These are phyloP conservation scores for Potamarius usumacintae DNA, from an alignment of 2,113 vertebrate genomes.

Conservation along the genomic window DNA sequence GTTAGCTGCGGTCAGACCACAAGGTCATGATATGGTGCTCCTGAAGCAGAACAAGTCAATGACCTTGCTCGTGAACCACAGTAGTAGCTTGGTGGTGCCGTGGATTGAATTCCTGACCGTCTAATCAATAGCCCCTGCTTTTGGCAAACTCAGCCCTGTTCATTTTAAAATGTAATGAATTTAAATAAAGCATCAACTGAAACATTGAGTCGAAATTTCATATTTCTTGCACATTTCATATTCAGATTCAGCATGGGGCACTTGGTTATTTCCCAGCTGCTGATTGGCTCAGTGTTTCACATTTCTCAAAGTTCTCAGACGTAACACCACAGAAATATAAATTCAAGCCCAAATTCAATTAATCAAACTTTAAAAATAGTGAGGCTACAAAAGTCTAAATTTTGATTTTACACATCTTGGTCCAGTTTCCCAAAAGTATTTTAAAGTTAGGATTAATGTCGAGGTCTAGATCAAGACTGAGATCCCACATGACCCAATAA, in stretches of 20 bases:
- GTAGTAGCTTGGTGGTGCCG: neutral
- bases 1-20: neutral
- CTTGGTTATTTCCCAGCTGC: neutral
- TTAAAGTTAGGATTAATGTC: neutral
- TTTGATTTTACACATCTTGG: neutral
- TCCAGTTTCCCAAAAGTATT: neutral
- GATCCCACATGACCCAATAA: neutral
- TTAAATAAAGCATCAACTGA: neutral
- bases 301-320: neutral
- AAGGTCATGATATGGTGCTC: neutral
- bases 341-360: neutral
- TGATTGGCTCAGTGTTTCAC: neutral
- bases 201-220: neutral
- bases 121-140: neutral
- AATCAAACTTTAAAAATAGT: neutral
- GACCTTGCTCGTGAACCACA: neutral
- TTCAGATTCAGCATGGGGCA: neutral
- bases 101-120: neutral
- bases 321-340: neutral
- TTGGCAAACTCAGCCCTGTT: neutral
- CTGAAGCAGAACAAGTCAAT: conserved; percentile 1
- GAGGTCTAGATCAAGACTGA: neutral
- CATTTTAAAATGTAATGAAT: neutral
- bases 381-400: neutral
- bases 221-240: neutral